These are phyloP conservation scores for Crossocerus cetratus DNA, from an alignment of 2,888 invertebrate genomes.

Conservation along the genomic window DNA sequence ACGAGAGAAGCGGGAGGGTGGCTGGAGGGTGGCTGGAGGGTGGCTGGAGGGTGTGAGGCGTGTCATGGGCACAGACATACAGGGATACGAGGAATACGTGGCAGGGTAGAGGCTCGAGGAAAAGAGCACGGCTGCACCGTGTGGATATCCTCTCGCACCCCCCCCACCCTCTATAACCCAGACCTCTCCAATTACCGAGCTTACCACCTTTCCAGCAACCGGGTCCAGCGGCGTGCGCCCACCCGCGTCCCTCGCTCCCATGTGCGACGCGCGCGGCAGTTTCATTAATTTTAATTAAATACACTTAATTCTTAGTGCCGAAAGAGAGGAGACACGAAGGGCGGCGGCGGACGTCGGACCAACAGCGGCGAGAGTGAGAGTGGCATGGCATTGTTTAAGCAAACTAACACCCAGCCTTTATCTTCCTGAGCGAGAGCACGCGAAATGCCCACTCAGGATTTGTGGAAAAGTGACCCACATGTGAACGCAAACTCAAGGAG, in stretches of 20 bases:
- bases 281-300: slow-evolving; percentile 74
- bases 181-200: slow-evolving; percentile 69
- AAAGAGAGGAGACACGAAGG: slow-evolving; percentile 1
- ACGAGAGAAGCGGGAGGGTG: no score
- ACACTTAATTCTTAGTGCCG: slow-evolving; percentile 62
- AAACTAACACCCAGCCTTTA: not conserved
- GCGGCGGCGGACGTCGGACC: not conserved
- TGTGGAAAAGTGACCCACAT: no score
- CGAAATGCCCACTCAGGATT: no score
- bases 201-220: slow-evolving; percentile 19
- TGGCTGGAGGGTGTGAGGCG: no score
- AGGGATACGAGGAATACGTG: slow-evolving; percentile 19
- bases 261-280: slow-evolving; percentile 59
- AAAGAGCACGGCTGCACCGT: slow-evolving; percentile 20
- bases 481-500: no score
- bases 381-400: slow-evolving; percentile 25
- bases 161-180: slow-evolving; percentile 36
- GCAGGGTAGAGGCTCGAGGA: slow-evolving; percentile 12
- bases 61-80: not conserved
- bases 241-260: slow-evolving; percentile 12
- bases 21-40: no score
- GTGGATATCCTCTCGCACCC: no score
- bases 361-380: slow-evolving; percentile 14
- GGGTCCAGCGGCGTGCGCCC: not conserved
- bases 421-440: no score